phyloP scores from a whole-genome alignment of 2,888 invertebrate genomes.

The Germaria angustata region DNA sequence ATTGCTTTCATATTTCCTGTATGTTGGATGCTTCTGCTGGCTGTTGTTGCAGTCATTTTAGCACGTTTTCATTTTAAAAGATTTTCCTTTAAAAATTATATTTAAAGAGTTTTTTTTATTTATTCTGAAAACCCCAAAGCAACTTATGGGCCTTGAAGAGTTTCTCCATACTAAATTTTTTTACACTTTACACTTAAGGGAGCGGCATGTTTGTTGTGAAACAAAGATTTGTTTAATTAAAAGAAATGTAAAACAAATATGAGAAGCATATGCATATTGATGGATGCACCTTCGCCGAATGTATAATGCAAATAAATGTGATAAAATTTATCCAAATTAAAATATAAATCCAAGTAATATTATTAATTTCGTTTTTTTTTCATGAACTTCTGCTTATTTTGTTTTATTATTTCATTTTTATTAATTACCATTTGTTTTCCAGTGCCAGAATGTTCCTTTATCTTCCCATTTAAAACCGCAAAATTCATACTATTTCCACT shows the following conservation, averaged over 20 bases:
- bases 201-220: background rate
- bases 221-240: background rate
- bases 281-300: no score
- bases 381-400: no score
- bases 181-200: background rate
- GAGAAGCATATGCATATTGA: background rate
- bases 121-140: slow-evolving; percentile 4
- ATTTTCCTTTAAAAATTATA: background rate
- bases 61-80: slow-evolving; percentile 15
- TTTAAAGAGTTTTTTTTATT: background rate
- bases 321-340: no score
- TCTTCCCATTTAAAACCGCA: no score
- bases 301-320: no score
- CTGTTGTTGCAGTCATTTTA: background rate
- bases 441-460: no score
- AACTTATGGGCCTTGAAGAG: slow-evolving; percentile 7
- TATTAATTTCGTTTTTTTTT: no score
- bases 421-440: no score
- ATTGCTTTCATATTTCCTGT: background rate
- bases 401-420: no score
- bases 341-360: no score
- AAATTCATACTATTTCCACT: no score
- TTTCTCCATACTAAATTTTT: background rate
- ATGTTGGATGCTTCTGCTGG: background rate
- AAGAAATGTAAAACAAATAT: background rate